Base-by-base conservation (phyloP, 1,140 invertebrate genomes). In the Dendroctonus valens region DNA sequence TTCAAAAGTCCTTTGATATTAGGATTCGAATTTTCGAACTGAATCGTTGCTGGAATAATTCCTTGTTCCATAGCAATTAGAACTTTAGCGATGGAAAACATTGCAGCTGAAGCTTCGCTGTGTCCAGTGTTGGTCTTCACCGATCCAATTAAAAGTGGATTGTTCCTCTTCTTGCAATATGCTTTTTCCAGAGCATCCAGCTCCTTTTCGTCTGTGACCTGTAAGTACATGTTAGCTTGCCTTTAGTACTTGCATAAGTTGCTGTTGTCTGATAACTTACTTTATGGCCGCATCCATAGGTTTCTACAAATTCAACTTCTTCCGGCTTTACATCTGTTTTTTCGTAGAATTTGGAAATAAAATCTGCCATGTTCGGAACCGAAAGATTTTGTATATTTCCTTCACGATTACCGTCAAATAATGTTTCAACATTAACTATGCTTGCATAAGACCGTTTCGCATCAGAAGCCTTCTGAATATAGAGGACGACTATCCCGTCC, bases 61-160 rank as follows among this genome's bases (percentile, higher is more conserved):
- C 83, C 83, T 11, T 80, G 79, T 77, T 92, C 87, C 83, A 91
- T 89, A 0, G 87, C 83, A 60, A 92, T 82, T 5, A 92, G 67
- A 0, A 85, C 77, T 80, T 83, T 72, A 0, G 70, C 76, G 7
- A 79, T 53, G 38, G 79, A 66, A 57, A 78, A 72, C 41, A 89
- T 69, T 42, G 83, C 81, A 73, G 89, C 87, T 3, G 85, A 84
- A 37, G 89, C 83, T 77, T 91, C 89, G 15, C 88, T 81, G 72
- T 92, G 89, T 0, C 91, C 91, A 78, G 91, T 83, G 76, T 91
- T 92, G 9, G 87, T 86, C 75, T 92, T 92, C 3, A 91, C 82
- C 2, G 89, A 89, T 5, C 91, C 90, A 67, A 93, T 84, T 5
- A 87, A 74, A 5, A 93, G 79, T n/a, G 90, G 87, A 8, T 62